phyloP scores from a whole-genome alignment of 2,888 invertebrate genomes.

The Eupelmus urozonus region DNA sequence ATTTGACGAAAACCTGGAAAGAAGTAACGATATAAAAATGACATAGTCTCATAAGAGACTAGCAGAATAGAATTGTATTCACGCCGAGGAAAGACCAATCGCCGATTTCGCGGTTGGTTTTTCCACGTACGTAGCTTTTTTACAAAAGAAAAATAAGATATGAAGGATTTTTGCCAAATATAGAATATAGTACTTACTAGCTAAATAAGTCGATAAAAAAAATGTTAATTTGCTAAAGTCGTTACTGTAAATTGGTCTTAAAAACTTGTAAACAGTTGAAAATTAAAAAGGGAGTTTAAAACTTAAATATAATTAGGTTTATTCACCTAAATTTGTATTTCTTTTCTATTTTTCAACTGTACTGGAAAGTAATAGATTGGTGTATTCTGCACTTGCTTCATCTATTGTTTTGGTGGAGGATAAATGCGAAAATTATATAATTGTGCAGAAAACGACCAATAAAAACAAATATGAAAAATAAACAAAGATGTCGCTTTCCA shows the following conservation, averaged over 20 bases:
- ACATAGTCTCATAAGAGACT: conserved; percentile 40
- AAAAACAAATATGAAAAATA: conserved; percentile 55
- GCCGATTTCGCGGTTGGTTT: conserved; percentile 55
- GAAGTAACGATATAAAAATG: conserved; percentile 31
- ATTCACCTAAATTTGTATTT: conserved; percentile 14
- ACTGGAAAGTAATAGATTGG: conserved; percentile 42
- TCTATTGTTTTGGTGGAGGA: conserved; percentile 14
- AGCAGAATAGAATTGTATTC: conserved; percentile 65
- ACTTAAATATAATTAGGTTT: conserved; percentile 15
- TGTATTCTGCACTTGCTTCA: conserved; percentile 34
- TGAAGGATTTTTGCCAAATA: conserved; percentile 74
- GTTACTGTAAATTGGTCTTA: conserved; percentile 51
- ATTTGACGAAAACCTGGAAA: conserved; percentile 66
- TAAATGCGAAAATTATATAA: not conserved
- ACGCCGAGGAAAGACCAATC: conserved; percentile 67
- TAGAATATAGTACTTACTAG: conserved; percentile 76
- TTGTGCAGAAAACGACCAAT: conserved; percentile 27
- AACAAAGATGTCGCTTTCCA: conserved; percentile 54
- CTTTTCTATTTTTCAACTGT: conserved; percentile 52
- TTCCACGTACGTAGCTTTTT: conserved; percentile 74
- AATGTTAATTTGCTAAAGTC: conserved; percentile 48
- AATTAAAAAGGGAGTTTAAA: conserved; percentile 40
- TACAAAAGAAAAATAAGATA: conserved; percentile 71
- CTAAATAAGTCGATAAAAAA: conserved; percentile 63
- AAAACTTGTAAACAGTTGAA: conserved; percentile 45